These are phyloP conservation scores for Drosophila parthenogenetica DNA, from an alignment of 2,888 invertebrate genomes.

Conservation along the genomic window DNA sequence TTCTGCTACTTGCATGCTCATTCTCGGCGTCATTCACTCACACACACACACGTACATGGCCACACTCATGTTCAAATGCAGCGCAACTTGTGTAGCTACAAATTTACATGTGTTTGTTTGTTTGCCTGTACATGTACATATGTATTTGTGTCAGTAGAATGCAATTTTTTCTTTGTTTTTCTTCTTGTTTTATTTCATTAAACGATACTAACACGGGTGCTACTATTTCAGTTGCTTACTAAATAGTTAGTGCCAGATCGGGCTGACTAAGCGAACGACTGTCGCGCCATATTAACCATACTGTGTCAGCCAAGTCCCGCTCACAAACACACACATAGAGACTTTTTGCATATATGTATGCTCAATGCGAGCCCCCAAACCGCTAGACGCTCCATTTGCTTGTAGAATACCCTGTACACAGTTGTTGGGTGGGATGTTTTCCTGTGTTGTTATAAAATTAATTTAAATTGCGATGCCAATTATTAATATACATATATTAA, in stretches of 20 bases:
- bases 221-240: slow-evolving; percentile 82
- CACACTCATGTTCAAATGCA: slow-evolving; percentile 64
- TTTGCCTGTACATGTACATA: slow-evolving; percentile 20
- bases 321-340: slow-evolving; percentile 11
- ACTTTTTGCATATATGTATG: slow-evolving; percentile 47
- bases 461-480: neutral
- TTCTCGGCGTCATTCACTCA: slow-evolving; percentile 50
- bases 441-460: too few relatives aligned
- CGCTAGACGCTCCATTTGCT: slow-evolving; percentile 61
- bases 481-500: neutral
- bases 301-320: slow-evolving; percentile 52
- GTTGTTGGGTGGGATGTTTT: neutral
- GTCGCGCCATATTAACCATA: slow-evolving; percentile 75
- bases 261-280: slow-evolving; percentile 78
- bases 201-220: slow-evolving; percentile 78
- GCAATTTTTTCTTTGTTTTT: slow-evolving; percentile 20
- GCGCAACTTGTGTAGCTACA: slow-evolving; percentile 43
- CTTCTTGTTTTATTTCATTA: slow-evolving; percentile 64
- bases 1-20: slow-evolving; percentile 58
- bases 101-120: slow-evolving; percentile 48
- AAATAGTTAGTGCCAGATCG: slow-evolving; percentile 76
- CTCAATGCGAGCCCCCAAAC: slow-evolving; percentile 36
- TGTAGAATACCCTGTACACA: slow-evolving; percentile 32
- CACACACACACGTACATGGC: neutral
- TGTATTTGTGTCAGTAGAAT: slow-evolving; percentile 40